Evolutionary conservation across 2,888 invertebrate genomes (phyloP).

Genomic region (Auanema freiburgensis): DNA sequence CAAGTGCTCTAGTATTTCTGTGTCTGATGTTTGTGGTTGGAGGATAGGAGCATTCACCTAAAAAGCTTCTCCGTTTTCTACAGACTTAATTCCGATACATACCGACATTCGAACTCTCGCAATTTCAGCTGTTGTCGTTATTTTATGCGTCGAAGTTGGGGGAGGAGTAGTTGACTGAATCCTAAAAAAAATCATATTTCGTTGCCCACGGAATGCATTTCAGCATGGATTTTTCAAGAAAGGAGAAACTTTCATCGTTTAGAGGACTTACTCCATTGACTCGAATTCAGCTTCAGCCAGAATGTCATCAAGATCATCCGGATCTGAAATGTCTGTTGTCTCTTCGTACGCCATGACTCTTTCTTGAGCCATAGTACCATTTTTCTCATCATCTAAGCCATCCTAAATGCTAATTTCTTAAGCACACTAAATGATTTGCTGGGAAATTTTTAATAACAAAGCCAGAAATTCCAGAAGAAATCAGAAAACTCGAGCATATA

Average conservation of each 20-base stretch:
- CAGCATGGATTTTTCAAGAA: no score
- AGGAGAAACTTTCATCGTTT: neutral
- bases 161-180: neutral
- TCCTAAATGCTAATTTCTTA: slow-evolving; percentile 21
- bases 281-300: slow-evolving; percentile 21
- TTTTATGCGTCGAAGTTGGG: slow-evolving; percentile 11
- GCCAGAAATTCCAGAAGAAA: neutral
- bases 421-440: neutral
- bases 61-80: slow-evolving; percentile 9
- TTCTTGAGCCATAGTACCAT: slow-evolving; percentile 9
- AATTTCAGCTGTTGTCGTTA: slow-evolving; percentile 21
- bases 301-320: slow-evolving; percentile 22
- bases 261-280: slow-evolving; percentile 20
- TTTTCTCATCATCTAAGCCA: slow-evolving; percentile 20
- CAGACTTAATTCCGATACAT: neutral
- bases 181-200: neutral
- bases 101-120: slow-evolving; percentile 22
- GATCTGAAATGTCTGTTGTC: slow-evolving; percentile 11
- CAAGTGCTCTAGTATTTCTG: slow-evolving; percentile 56
- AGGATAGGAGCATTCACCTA: slow-evolving; percentile 37
- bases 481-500: neutral
- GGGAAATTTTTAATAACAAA: neutral
- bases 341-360: slow-evolving; percentile 11
- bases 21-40: slow-evolving; percentile 51
- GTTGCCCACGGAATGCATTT: no score